Percentiles rank a stretch among this genome's conserved stretches.
These are phyloP conservation scores for Cotesia chilonis DNA, from an alignment of 1,140 invertebrate species.

Conservation along the genomic window DNA sequence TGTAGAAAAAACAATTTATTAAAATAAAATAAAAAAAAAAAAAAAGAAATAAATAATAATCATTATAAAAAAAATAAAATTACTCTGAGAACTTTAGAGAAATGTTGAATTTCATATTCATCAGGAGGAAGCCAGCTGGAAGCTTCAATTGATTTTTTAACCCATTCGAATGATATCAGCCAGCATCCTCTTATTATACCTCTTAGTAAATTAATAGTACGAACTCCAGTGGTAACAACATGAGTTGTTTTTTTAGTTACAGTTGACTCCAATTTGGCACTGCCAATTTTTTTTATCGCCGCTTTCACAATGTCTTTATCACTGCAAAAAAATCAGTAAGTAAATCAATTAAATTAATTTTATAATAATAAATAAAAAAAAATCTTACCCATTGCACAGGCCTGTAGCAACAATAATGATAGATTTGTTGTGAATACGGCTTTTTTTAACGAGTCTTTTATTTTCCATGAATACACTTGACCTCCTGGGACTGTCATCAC, in stretches of 20 bases:
- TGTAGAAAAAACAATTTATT: conserved; percentile 36
- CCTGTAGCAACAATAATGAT: conserved; percentile 56
- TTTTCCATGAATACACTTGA: conserved; percentile 45
- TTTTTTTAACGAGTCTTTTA: conserved; percentile 34
- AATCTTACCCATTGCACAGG: conserved; percentile 51
- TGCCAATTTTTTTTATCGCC: conserved; percentile 50
- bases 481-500: conserved; percentile 17
- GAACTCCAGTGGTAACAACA: conserved; percentile 59
- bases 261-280: conserved; percentile 49
- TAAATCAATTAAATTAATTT: not conserved
- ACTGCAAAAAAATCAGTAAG: conserved; percentile 43
- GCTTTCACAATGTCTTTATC: conserved; percentile 55
- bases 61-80: conserved; percentile 12
- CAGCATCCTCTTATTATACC: conserved; percentile 65
- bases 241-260: conserved; percentile 61
- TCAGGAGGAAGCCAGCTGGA: conserved; percentile 55
- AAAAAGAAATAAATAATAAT: conserved; percentile 17
- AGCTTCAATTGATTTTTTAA: conserved; percentile 55
- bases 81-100: conserved; percentile 60
- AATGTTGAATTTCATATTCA: conserved; percentile 59
- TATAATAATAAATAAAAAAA: not conserved
- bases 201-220: conserved; percentile 63
- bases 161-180: conserved; percentile 62
- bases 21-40: not conserved
- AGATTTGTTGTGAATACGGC: conserved; percentile 37